These are phyloP conservation scores for Novumbra hubbsi DNA, from an alignment of 2,797 vertebrate species.

Conservation along the genomic window DNA sequence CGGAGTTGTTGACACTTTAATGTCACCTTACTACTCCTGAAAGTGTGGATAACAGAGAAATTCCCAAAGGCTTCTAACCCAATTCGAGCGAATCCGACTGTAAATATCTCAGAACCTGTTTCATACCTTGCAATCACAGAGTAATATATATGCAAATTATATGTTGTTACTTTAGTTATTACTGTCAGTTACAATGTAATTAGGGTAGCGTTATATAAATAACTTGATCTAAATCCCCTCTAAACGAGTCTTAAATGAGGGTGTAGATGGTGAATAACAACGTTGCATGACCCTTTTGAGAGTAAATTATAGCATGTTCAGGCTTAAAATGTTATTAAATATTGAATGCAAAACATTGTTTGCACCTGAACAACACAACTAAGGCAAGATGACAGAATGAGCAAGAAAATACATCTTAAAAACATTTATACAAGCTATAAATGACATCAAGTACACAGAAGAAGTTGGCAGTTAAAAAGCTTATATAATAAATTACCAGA, in stretches of 20 bases:
- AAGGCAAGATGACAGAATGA: neutral
- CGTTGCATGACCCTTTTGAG: neutral
- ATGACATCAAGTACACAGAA: neutral
- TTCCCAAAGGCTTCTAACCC: no score
- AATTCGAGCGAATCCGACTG: no score
- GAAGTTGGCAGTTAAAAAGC: neutral
- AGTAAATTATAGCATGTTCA: neutral
- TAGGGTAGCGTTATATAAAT: no score
- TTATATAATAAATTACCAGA: neutral
- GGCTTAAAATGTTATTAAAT: neutral
- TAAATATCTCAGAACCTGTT: no score
- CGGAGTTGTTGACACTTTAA: no score
- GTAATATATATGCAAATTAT: no score
- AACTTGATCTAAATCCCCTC: neutral
- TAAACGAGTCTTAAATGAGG: neutral
- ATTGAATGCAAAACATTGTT: neutral
- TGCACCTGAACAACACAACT: neutral
- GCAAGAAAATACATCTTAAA: neutral
- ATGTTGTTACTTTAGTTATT: no score
- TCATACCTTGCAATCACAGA: no score
- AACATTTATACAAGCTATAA: neutral
- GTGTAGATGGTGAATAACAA: neutral
- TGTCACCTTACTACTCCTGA: no score
- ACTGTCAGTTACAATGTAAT: no score
- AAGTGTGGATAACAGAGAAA: no score